Evolutionary conservation across 2,797 vertebrate species (phyloP).

Genomic region (Glossophaga mutica): DNA sequence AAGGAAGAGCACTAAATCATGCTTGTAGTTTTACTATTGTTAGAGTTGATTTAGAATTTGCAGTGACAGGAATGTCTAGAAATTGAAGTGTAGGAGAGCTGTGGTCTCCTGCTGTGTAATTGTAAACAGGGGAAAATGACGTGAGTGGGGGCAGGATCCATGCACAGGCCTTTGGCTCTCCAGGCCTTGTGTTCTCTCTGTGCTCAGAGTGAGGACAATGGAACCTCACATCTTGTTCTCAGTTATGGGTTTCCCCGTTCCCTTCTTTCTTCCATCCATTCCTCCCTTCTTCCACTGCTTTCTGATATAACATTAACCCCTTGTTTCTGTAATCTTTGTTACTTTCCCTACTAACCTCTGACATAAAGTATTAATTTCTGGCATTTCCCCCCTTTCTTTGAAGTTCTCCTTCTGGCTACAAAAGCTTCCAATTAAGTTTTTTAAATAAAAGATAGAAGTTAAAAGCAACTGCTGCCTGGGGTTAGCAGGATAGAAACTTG

Average conservation of each 20-base stretch:
- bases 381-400: conserved; percentile 73
- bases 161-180: background rate
- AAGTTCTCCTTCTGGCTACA: conserved; percentile 78
- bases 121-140: background rate
- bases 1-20: background rate
- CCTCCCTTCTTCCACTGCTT: background rate
- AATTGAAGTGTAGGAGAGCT: background rate
- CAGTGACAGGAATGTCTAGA: background rate
- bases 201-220: background rate
- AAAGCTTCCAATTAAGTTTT: conserved; percentile 78
- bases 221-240: background rate
- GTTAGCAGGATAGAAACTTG: conserved; percentile 75
- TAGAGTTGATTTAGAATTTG: conserved; percentile 16
- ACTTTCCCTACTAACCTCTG: conserved; percentile 64
- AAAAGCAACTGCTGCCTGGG: conserved; percentile 73
- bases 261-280: background rate
- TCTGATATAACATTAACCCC: conserved; percentile 57
- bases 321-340: conserved; percentile 69
- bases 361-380: conserved; percentile 78
- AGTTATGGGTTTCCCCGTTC: background rate
- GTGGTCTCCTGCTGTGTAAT: background rate
- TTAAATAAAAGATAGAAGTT: conserved; percentile 79
- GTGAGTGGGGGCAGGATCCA: background rate
- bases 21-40: background rate
- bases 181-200: background rate